phyloP scores from a whole-genome alignment of 2,113 vertebrate species.

The Oenanthe melanoleuca region DNA sequence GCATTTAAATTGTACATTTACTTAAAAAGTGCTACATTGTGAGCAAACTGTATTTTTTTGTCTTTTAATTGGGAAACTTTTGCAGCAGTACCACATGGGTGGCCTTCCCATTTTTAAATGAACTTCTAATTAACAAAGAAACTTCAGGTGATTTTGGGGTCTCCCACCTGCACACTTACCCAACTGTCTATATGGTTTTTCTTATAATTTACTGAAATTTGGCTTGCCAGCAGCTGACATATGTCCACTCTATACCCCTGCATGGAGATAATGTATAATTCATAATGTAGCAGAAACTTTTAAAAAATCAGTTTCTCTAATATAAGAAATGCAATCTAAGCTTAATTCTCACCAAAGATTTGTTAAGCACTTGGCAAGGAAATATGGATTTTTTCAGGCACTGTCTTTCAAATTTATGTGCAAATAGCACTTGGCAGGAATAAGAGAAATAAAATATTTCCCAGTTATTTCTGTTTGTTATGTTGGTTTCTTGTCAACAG shows the following conservation, averaged over 20 bases:
- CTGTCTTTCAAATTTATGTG: conserved; percentile 31
- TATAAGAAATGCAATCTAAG: background rate
- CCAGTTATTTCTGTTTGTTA: background rate
- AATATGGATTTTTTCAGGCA: conserved; percentile 22
- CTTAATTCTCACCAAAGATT: conserved; percentile 7
- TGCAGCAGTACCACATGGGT: background rate
- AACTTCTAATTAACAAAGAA: background rate
- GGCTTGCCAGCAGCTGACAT: background rate
- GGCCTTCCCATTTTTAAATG: background rate
- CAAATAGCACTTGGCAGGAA: background rate
- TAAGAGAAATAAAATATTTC: background rate
- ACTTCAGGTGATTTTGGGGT: background rate
- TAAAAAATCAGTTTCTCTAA: conserved; percentile 33
- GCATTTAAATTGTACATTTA: background rate
- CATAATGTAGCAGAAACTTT: background rate
- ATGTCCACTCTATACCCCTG: background rate
- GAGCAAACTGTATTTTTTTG: background rate
- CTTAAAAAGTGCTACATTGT: background rate
- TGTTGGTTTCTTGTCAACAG: background rate
- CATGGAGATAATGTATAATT: background rate
- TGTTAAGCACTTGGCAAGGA: conserved; percentile 36
- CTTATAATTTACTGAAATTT: background rate
- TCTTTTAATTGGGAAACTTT: conserved; percentile 48
- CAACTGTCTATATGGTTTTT: background rate
- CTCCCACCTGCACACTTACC: background rate